Base-by-base conservation (phyloP, 2,888 invertebrate species). In the Pocota personata region DNA sequence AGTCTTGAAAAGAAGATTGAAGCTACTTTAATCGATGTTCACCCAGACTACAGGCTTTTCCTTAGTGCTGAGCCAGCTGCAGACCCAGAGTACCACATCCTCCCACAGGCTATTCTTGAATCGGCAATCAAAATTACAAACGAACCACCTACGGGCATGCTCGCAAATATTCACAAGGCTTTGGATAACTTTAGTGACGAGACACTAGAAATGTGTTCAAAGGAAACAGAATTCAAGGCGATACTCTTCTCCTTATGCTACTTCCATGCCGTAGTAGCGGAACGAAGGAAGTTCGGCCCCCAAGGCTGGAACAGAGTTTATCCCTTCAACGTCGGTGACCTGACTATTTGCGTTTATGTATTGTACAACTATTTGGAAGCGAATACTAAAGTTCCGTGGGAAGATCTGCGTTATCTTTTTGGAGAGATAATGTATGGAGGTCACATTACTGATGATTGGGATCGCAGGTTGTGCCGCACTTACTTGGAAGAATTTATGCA, bases 341-440 rank as follows among this genome's bases (percentile, higher is more conserved):
- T 98, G 71, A 97, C 97, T 0, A 98, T 98, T 89, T 97, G 98
- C 89, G 96, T 97, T 2, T 97, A 97, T 91, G 98, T 98, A 0
- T 92, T 98, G 16, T 97, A 94, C 91, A 98, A 98, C 92, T 98
- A 98, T 92, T 92, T 98, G 90, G 98, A 98, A 90, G 97, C 96
- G 69, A 98, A 97, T 89, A 95, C 94, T 48, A 95, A 95, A 88
- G 96, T 98, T 5, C 98, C 98, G 0, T 98, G 97, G 97, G 98
- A 98, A 92, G 98, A 98, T 93, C 93, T 98, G 88, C 94, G 98
- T 1, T 98, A 98, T 91, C 93, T 98, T 19, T 98, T 98, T 91
- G 98, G 98, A 0, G 98, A 98, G 93, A 98, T 98, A 89, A 98
- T 98, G 98, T 98, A 98, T 90, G 98, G 98, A 0, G 98, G 98